Base-by-base conservation (phyloP, 2,888 invertebrate species). In the Romanomermis culicivorax region DNA sequence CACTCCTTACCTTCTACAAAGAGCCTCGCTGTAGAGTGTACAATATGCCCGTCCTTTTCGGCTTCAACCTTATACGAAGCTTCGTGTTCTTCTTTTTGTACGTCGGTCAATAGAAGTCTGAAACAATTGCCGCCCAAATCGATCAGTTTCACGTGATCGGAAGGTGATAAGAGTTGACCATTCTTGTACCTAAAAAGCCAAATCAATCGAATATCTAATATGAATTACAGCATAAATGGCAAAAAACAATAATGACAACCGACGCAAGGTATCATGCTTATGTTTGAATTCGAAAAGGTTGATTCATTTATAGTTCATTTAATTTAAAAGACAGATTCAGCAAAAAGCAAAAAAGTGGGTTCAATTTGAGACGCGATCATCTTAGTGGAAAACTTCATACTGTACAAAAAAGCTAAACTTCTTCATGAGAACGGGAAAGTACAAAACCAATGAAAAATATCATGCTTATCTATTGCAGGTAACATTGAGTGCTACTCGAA, bases 81-180 rank as follows among this genome's bases (percentile, higher is more conserved):
- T 27, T 48, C 54, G 52, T 43, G n/a, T 2, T 51, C 54, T 17
- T 42, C 24, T 30, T 48, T 49, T 29, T 7, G 36, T 2, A 27
- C 29, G 3, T 29, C 54, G 42, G 42, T 54, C 25, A 52, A n/a
- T 11, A 54, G 30, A 7, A 48, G 29, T 11, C n/a, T 20, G n/a
- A 27, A 42, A 7, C 29, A n/a, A 26, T 27, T 26, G n/a, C 52
- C 54, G 2, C 45, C 25, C 7, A 50, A 26, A 24, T 54, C 54
- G n/a, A 4, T 23, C 11, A 24, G 2, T 24, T 14, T 3, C 3
- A 17, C 3, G 2, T 23, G 2, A n/a, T 27, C 25, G 26, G 64
- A 64, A 1, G 66, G 60, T 20, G 60, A 60, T 54, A 71, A 56
- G 55, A 66, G 67, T 54, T 66, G 62, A 1, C 68, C 71, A 60